phyloP scores from a whole-genome alignment of 1,140 invertebrate genomes.

The Trinorchestia longiramus region DNA sequence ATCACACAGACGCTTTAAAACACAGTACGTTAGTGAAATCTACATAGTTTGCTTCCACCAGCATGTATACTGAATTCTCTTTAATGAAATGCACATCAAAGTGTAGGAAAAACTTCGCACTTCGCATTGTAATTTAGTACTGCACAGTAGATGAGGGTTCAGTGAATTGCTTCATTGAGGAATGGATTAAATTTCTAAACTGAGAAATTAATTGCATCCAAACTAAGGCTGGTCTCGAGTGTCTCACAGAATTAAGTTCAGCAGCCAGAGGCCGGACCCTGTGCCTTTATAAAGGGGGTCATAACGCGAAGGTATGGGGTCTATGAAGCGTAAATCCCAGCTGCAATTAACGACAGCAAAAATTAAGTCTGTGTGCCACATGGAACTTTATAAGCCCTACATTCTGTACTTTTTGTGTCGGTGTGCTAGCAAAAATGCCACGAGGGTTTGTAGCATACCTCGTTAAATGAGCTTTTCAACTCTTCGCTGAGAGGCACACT shows the following conservation, averaged over 20 bases:
- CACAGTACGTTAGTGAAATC: not conserved
- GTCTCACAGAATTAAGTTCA: not conserved
- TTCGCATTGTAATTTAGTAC: not conserved
- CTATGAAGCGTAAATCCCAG: not conserved
- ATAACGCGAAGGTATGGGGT: not conserved
- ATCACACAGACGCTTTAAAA: not conserved
- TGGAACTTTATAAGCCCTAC: not conserved
- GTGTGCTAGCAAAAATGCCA: not conserved
- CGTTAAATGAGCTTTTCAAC: not conserved
- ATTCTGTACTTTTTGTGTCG: not conserved
- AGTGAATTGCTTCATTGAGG: not conserved
- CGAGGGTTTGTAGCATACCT: not conserved
- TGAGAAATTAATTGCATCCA: not conserved
- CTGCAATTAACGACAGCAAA: not conserved
- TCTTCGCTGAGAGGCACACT: not conserved
- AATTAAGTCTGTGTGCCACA: not conserved
- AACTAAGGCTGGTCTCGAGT: not conserved
- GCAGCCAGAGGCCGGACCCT: not conserved
- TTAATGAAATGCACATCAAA: not conserved
- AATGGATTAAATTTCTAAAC: not conserved
- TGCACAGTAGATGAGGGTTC: not conserved
- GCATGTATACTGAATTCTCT: not conserved
- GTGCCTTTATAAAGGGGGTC: not conserved
- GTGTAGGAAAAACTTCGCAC: not conserved
- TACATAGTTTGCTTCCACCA: not conserved